Evolutionary conservation across 2,797 vertebrate species (phyloP).

Genomic region (Anguilla pacifica): DNA sequence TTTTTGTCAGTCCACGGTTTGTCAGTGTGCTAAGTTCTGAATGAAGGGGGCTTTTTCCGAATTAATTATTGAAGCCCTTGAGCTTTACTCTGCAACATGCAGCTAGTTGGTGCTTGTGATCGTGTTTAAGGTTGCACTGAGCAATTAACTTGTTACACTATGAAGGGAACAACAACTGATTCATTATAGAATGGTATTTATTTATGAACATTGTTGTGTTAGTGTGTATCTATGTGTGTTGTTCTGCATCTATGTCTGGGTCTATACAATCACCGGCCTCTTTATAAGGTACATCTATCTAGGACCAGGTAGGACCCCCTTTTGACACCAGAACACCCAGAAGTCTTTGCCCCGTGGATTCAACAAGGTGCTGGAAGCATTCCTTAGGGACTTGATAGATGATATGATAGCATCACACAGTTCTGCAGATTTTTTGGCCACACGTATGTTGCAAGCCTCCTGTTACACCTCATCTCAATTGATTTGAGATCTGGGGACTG

Average conservation of each 20-base stretch:
- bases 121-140: not conserved
- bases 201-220: not conserved
- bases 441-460: no score
- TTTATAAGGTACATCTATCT: no score
- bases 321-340: no score
- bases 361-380: no score
- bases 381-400: no score
- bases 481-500: no score
- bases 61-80: not conserved
- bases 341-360: no score
- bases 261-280: not conserved
- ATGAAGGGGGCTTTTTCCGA: not conserved
- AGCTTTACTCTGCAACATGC: not conserved
- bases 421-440: no score
- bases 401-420: no score
- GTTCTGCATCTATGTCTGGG: not conserved
- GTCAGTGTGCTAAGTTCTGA: not conserved
- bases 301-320: no score
- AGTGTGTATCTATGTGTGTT: not conserved
- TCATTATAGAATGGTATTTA: not conserved
- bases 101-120: not conserved
- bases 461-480: no score
- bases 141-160: not conserved
- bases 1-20: not conserved
- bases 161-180: not conserved